Evolutionary conservation across 2,113 vertebrate species (phyloP).

Genomic region (Podilymbus podiceps): DNA sequence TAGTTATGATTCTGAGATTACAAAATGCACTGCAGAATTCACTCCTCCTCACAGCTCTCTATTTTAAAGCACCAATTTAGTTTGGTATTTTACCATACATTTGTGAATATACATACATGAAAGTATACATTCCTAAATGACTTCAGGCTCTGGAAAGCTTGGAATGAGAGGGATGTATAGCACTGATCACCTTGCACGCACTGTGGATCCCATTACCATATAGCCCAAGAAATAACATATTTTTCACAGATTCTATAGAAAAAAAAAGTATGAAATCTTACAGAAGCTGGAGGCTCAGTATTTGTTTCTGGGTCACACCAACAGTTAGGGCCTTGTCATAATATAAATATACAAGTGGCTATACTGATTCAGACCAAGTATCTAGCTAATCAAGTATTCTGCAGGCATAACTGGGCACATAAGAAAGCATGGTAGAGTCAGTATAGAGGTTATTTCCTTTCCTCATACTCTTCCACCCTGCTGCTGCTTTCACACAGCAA

Average conservation of each 20-base stretch:
- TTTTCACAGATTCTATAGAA: not conserved
- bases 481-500: not conserved
- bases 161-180: not conserved
- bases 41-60: not conserved
- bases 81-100: not conserved
- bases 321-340: not conserved
- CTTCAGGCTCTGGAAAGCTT: not conserved
- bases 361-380: not conserved
- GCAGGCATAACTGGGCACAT: not conserved
- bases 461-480: not conserved
- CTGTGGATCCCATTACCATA: not conserved
- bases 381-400: not conserved
- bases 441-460: not conserved
- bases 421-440: not conserved
- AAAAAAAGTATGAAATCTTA: not conserved
- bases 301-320: not conserved
- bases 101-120: not conserved
- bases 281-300: not conserved
- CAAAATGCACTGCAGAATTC: not conserved
- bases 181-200: not conserved
- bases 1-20: not conserved
- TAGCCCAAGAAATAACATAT: not conserved
- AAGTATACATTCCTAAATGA: not conserved
- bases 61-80: not conserved
- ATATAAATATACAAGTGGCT: not conserved